These are phyloP conservation scores for Phragmatobia fuliginosa DNA, from an alignment of 2,888 invertebrate genomes.

Conservation along the genomic window DNA sequence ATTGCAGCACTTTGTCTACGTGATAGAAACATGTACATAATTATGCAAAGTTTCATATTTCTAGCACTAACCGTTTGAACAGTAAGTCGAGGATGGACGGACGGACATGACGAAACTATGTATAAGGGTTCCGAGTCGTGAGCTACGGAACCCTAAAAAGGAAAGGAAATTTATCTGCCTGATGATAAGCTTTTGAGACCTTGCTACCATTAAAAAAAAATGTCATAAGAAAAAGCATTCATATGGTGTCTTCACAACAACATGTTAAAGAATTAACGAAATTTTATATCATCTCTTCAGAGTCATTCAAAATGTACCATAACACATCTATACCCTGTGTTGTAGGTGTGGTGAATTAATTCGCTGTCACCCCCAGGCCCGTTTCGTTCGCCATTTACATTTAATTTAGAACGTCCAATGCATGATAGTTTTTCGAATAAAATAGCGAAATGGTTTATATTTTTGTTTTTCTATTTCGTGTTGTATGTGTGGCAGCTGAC, in stretches of 20 bases:
- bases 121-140: too few species aligned
- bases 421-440: constrained; percentile 14
- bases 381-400: constrained; percentile 15
- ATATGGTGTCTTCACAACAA: background rate
- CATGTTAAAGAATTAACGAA: background rate
- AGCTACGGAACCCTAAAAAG: too few species aligned
- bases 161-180: too few species aligned
- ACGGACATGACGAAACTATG: too few species aligned
- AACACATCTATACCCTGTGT: background rate
- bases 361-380: constrained; percentile 12
- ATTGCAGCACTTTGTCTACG: too few species aligned
- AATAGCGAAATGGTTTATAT: background rate
- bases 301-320: background rate
- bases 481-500: background rate
- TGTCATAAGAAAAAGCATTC: background rate
- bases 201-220: too few species aligned
- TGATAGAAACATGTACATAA: too few species aligned
- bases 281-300: background rate
- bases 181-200: too few species aligned
- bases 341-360: constrained; percentile 7
- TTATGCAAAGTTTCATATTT: too few species aligned
- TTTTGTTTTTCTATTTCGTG: background rate
- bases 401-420: constrained; percentile 13
- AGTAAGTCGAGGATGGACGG: too few species aligned
- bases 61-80: too few species aligned